These are phyloP conservation scores for Phrynocephalus guinanensis DNA, from an alignment of 2,797 vertebrate species.

Conservation along the genomic window DNA sequence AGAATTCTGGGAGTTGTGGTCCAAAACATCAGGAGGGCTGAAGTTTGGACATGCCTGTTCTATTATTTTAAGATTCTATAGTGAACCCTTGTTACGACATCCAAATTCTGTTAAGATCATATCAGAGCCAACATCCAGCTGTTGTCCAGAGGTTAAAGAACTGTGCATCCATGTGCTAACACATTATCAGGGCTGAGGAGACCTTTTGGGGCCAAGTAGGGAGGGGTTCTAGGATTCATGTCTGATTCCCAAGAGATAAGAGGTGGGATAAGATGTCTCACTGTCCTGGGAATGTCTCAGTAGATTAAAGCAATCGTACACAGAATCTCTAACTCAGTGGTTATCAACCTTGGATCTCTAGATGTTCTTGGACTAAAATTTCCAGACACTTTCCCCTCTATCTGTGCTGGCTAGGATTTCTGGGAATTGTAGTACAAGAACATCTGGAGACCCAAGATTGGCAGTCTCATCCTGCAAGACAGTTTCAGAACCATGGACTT, in stretches of 20 bases:
- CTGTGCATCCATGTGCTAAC: neutral
- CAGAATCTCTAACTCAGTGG: too few species aligned
- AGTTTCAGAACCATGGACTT: neutral
- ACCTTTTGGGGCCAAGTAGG: too few species aligned
- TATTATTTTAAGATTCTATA: too few species aligned
- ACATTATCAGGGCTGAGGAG: neutral
- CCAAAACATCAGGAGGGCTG: too few species aligned
- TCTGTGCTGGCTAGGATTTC: too few species aligned
- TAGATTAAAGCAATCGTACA: neutral
- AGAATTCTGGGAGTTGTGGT: too few species aligned
- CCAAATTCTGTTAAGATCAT: neutral
- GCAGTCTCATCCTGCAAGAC: neutral
- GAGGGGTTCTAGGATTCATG: neutral
- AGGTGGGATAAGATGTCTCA: neutral
- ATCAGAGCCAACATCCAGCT: neutral
- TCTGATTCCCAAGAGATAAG: neutral
- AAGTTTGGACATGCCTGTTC: too few species aligned
- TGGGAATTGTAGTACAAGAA: too few species aligned
- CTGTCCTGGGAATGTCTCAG: neutral
- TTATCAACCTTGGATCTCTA: too few species aligned
- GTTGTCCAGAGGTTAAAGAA: neutral
- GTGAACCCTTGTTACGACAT: neutral
- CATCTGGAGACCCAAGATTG: too few species aligned
- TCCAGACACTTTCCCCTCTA: too few species aligned
- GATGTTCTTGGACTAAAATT: too few species aligned